A percentile compares a stretch with the other conserved stretches of the same genome.
These are phyloP conservation scores for Drosophila seclusa DNA, from an alignment of 2,888 invertebrate genomes.

Conservation along the genomic window DNA sequence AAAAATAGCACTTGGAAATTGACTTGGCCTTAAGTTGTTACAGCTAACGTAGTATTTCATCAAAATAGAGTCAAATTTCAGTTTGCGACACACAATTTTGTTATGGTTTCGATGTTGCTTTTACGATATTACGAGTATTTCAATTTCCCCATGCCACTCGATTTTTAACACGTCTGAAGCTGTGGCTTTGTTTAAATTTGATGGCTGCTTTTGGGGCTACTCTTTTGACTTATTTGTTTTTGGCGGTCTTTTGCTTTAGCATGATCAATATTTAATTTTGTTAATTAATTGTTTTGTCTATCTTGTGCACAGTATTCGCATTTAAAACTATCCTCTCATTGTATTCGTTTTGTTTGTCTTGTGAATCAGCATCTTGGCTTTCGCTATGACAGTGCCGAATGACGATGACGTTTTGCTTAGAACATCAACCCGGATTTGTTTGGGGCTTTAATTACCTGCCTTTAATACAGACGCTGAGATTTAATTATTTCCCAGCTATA, in stretches of 20 bases:
- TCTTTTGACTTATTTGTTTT: constrained; percentile 10
- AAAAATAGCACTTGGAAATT: constrained; percentile 42
- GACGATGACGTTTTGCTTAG: constrained; percentile 51
- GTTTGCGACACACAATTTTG: constrained; percentile 33
- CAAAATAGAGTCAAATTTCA: constrained; percentile 20
- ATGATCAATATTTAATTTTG: constrained; percentile 51
- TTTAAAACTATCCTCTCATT: background rate
- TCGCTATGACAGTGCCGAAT: constrained; percentile 37
- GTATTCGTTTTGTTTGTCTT: constrained; percentile 7
- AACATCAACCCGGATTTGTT: constrained; percentile 61
- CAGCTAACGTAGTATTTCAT: constrained; percentile 1
- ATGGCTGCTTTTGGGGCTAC: constrained; percentile 2
- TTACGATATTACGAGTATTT: constrained; percentile 15
- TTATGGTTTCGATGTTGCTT: constrained; percentile 16
- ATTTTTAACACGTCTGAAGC: constrained; percentile 16
- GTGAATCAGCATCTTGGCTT: constrained; percentile 41
- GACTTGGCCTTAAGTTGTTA: constrained; percentile 34
- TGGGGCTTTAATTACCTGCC: constrained; percentile 52
- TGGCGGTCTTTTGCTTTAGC: constrained; percentile 15
- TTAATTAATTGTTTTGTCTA: constrained; percentile 50
- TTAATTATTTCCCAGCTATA: constrained; percentile 54
- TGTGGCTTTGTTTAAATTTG: background rate
- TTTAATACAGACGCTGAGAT: constrained; percentile 45
- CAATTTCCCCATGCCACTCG: constrained; percentile 33
- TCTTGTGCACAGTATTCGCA: constrained; percentile 35